These are phyloP conservation scores for Sorex fumeus DNA, from an alignment of 2,113 vertebrate genomes.

Conservation along the genomic window DNA sequence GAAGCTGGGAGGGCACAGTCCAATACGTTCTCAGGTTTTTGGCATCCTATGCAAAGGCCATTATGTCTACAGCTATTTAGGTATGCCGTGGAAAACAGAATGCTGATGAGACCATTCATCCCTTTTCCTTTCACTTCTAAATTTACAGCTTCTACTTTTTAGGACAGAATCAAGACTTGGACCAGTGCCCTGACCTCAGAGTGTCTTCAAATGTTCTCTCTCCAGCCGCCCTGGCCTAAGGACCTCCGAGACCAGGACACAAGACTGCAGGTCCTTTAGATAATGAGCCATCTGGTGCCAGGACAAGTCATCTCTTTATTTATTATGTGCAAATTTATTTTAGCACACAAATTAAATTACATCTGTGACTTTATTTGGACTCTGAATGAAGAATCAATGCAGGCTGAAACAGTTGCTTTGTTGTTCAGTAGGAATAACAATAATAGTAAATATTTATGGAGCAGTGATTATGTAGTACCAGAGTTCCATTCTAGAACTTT, in stretches of 20 bases:
- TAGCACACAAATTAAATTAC: constrained; percentile 43
- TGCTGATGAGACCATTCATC: constrained; percentile 10
- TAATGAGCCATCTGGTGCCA: neutral
- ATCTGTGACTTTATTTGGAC: constrained; percentile 55
- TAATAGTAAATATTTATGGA: constrained; percentile 28
- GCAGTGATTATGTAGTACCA: neutral
- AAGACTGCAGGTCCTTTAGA: constrained; percentile 10
- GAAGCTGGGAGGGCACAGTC: constrained; percentile 25
- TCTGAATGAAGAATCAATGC: constrained; percentile 13
- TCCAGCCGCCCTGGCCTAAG: neutral
- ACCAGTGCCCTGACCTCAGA: constrained; percentile 25
- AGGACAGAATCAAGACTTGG: constrained; percentile 31
- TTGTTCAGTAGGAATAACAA: constrained; percentile 25
- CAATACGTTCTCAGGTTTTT: neutral
- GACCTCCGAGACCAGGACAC: neutral
- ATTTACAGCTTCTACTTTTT: neutral
- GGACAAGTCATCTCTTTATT: constrained; percentile 47
- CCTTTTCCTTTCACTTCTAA: neutral
- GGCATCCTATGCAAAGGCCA: neutral
- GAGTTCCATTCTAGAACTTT: constrained; percentile 19
- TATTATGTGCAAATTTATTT: constrained; percentile 52
- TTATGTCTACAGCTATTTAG: neutral
- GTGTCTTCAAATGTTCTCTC: constrained; percentile 34
- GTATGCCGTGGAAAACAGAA: neutral
- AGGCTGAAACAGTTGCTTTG: constrained; percentile 31